Evolutionary conservation across 2,888 invertebrate species (phyloP).

Genomic region (Rotaria magnacalcarata): DNA sequence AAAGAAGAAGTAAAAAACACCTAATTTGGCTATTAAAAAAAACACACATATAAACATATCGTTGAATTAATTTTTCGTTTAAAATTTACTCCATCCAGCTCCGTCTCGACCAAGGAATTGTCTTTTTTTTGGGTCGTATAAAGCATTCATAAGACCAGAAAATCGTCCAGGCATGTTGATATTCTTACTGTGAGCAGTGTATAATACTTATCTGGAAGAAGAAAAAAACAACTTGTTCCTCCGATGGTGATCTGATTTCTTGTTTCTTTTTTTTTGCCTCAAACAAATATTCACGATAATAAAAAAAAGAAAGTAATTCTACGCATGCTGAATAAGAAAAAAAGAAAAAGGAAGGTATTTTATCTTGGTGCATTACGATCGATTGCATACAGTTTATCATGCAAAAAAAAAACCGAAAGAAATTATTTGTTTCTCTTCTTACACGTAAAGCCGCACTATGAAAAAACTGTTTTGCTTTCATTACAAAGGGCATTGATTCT

Average conservation of each 20-base stretch:
- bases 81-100: constrained; percentile 38
- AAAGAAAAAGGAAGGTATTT: not conserved
- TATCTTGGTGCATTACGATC: constrained; percentile 10
- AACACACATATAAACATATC: not conserved
- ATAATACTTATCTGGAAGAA: constrained; percentile 4
- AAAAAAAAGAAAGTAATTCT: not conserved
- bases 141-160: not conserved
- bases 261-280: not conserved
- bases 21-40: constrained; percentile 59
- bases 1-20: constrained; percentile 88
- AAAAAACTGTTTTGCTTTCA: constrained; percentile 14
- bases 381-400: not conserved
- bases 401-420: not conserved
- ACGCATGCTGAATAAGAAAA: not conserved
- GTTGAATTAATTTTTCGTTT: not conserved
- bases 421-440: not conserved
- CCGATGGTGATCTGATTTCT: not conserved
- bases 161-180: not conserved
- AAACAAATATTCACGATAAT: not conserved
- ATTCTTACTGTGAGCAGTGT: not conserved
- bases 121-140: not conserved
- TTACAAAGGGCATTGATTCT: not conserved
- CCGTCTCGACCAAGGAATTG: constrained; percentile 43
- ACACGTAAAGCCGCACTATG: not conserved
- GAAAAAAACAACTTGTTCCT: not conserved